These are phyloP conservation scores for Leptura quadrifasciata DNA, from an alignment of 2,888 invertebrate species.

Conservation along the genomic window DNA sequence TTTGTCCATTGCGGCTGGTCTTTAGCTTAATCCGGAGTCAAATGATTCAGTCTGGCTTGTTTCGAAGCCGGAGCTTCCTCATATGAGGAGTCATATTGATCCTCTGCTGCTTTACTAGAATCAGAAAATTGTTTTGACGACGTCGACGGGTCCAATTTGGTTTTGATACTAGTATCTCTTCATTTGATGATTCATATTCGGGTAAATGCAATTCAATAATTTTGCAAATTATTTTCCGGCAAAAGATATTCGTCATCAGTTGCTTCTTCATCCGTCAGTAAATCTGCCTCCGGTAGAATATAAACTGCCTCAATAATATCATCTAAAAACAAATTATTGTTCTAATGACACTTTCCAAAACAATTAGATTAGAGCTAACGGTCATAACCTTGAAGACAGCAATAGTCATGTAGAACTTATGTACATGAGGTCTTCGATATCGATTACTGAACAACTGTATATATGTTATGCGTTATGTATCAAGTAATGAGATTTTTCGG, in stretches of 20 bases:
- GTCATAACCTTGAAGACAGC: too few species aligned
- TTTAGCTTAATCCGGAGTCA: not conserved
- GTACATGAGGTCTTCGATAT: too few species aligned
- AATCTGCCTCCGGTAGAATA: conserved; percentile 51
- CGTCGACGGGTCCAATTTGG: too few species aligned
- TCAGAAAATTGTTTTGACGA: too few species aligned
- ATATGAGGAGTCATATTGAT: conserved; percentile 39
- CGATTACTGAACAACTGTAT: too few species aligned
- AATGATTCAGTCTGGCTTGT: conserved; percentile 30
- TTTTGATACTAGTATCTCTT: not conserved
- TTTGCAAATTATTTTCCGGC: conserved; percentile 29
- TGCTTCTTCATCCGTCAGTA: conserved; percentile 53
- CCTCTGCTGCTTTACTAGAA: not conserved
- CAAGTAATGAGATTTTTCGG: conserved; percentile 18
- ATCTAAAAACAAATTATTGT: conserved; percentile 32
- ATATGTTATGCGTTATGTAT: conserved; percentile 15
- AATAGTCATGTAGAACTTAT: too few species aligned
- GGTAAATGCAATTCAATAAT: conserved; percentile 52
- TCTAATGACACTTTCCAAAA: conserved; percentile 15
- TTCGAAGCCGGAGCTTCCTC: conserved; percentile 46
- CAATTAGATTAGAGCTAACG: too few species aligned
- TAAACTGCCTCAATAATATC: conserved; percentile 67
- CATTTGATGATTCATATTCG: conserved; percentile 44
- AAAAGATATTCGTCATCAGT: conserved; percentile 41
- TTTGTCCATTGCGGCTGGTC: conserved; percentile 34